Evolutionary conservation across 1,140 invertebrate genomes (phyloP).

Genomic region (Helicoverpa zea): DNA sequence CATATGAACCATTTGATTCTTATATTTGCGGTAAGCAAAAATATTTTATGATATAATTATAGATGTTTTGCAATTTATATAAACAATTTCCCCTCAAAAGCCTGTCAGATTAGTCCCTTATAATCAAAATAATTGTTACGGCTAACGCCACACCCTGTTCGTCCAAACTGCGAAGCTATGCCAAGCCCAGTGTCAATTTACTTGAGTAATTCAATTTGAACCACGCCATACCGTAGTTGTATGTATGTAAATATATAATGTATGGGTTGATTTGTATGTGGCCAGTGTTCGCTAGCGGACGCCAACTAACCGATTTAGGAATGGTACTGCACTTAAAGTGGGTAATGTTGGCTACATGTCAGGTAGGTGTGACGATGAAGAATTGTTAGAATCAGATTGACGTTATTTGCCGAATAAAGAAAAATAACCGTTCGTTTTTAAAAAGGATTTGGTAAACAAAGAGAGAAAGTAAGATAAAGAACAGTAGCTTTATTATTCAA

Average conservation of each 20-base stretch:
- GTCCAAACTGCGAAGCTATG: conserved; percentile 30
- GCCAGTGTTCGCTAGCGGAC: conserved; percentile 36
- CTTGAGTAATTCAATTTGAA: conserved; percentile 49
- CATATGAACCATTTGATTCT: background rate
- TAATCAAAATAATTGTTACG: conserved; percentile 22
- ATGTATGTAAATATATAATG: conserved; percentile 41
- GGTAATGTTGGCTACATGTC: conserved; percentile 23
- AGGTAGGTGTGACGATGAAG: conserved; percentile 24
- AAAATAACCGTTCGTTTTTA: conserved; percentile 17
- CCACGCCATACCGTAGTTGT: conserved; percentile 16
- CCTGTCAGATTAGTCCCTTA: conserved; percentile 12
- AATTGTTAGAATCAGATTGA: background rate
- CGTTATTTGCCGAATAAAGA: background rate
- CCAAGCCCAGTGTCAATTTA: conserved; percentile 46
- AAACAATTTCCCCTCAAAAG: background rate
- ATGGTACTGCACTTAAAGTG: conserved; percentile 34
- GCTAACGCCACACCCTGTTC: conserved; percentile 17
- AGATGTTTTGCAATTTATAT: no score
- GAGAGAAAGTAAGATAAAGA: no score
- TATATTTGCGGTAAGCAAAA: no score
- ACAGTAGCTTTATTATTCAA: no score
- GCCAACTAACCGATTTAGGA: conserved; percentile 45
- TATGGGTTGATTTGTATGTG: conserved; percentile 49
- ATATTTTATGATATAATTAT: no score
- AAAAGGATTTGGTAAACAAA: background rate